Conservation (phyloP, 1,140 invertebrate species). For the Medauroidea extradentata region DNA sequence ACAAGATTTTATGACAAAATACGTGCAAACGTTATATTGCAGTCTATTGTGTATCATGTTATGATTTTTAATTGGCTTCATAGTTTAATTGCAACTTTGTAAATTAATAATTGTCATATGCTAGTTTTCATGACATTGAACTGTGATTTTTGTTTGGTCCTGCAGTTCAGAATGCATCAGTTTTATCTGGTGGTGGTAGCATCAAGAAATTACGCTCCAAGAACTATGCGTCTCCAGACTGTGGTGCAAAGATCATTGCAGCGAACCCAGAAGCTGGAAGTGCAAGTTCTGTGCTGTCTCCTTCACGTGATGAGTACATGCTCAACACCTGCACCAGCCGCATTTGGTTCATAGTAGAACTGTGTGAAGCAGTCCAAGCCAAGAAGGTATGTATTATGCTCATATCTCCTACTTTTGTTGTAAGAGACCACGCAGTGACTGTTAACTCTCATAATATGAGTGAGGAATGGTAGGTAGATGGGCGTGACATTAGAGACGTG, state of each 20-base stretch:
- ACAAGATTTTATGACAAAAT: too few species aligned
- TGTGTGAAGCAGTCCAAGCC: slow-evolving; percentile 95
- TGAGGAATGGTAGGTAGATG: too few species aligned
- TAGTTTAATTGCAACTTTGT: too few species aligned
- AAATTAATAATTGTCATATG: too few species aligned
- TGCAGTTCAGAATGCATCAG: slow-evolving; percentile 41
- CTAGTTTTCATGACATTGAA: too few species aligned
- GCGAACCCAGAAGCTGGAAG: slow-evolving; percentile 88
- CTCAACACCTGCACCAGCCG: slow-evolving; percentile 89
- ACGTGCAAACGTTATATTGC: too few species aligned
- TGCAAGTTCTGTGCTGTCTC: slow-evolving; percentile 76
- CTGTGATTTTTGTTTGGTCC: slow-evolving; percentile 24
- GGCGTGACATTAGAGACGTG: too few species aligned
- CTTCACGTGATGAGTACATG: slow-evolving; percentile 94
- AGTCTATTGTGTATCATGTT: too few species aligned
- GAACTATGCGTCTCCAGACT: slow-evolving; percentile 93
- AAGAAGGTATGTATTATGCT: slow-evolving; percentile 54
- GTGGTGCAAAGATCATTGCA: slow-evolving; percentile 93
- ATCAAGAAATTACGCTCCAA: slow-evolving; percentile 66
- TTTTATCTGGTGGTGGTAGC: slow-evolving; percentile 26
- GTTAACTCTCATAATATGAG: too few species aligned
- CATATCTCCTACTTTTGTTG: not conserved
- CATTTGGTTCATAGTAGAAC: slow-evolving; percentile 94
- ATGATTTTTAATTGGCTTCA: too few species aligned
- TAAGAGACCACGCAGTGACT: not conserved